A percentile compares a stretch with the other conserved stretches of the same genome.
Evolutionary conservation across 2,113 vertebrate species (phyloP).

Genomic region (Reinhardtius hippoglossoides): DNA sequence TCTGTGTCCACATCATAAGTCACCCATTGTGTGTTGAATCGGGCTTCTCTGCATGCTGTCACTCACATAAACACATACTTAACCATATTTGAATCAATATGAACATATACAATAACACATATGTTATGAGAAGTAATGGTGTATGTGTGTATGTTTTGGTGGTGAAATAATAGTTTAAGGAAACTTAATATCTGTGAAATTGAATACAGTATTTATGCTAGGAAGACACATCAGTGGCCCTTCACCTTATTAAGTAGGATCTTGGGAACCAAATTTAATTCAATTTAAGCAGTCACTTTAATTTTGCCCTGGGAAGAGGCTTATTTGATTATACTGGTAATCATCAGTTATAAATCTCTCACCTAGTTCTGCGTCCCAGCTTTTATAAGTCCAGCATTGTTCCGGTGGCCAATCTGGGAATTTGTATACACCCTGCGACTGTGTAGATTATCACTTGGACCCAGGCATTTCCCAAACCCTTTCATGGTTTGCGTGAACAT

Average conservation of each 20-base stretch:
- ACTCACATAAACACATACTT: constrained; percentile 11
- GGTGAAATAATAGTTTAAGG: background rate
- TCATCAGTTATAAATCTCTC: constrained; percentile 2
- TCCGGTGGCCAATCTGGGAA: no score
- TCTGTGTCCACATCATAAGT: constrained; percentile 62
- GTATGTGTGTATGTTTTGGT: background rate
- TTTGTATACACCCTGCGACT: background rate
- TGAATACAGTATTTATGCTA: background rate
- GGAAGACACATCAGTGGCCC: constrained; percentile 1
- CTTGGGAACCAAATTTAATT: constrained; percentile 38
- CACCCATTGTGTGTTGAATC: constrained; percentile 50
- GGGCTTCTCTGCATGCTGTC: constrained; percentile 4
- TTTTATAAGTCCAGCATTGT: background rate
- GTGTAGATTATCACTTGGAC: background rate
- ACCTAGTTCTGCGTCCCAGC: background rate
- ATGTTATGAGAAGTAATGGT: constrained; percentile 13
- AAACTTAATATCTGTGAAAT: no score
- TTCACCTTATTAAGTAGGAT: no score
- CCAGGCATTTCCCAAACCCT: background rate
- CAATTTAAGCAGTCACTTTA: constrained; percentile 5
- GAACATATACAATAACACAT: constrained; percentile 10
- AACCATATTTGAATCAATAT: constrained; percentile 15
- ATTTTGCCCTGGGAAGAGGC: constrained; percentile 2
- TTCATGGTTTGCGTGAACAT: background rate
- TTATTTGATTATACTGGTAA: constrained; percentile 14